Evolutionary conservation across 2,888 invertebrate genomes (phyloP).

Genomic region (Priocnemis perturbator): DNA sequence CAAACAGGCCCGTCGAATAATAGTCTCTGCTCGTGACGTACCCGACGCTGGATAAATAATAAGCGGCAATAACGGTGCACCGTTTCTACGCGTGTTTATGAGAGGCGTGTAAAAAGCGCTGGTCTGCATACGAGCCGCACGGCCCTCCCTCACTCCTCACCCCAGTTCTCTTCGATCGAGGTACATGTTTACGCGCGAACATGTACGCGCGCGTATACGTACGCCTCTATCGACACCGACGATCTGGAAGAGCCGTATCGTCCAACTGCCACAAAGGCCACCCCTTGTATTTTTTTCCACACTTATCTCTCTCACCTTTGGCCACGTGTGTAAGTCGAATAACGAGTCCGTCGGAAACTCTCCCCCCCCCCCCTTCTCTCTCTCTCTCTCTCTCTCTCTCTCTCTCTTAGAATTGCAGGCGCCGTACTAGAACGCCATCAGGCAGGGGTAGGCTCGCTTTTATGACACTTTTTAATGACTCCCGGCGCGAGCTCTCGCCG

Average conservation of each 20-base stretch:
- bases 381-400: no score
- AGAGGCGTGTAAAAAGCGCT: slow-evolving; percentile 16
- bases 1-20: slow-evolving; percentile 41
- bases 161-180: no score
- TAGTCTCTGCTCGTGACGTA: slow-evolving; percentile 17
- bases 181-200: no score
- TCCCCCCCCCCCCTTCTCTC: no score
- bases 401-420: neutral
- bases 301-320: slow-evolving; percentile 35
- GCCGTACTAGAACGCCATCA: slow-evolving; percentile 8
- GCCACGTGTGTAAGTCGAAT: slow-evolving; percentile 15
- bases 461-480: neutral
- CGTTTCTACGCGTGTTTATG: slow-evolving; percentile 29
- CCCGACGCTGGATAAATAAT: slow-evolving; percentile 53
- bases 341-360: neutral
- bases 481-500: neutral
- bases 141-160: slow-evolving; percentile 5
- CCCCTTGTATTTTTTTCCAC: slow-evolving; percentile 41
- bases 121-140: slow-evolving; percentile 10
- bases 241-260: slow-evolving; percentile 48
- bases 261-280: slow-evolving; percentile 38
- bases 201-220: no score
- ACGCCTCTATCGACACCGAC: slow-evolving; percentile 31
- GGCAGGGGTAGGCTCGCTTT: neutral
- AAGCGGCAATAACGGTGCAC: slow-evolving; percentile 51